Base-by-base conservation (phyloP, 2,888 invertebrate genomes). In the Watsonalla binaria region DNA sequence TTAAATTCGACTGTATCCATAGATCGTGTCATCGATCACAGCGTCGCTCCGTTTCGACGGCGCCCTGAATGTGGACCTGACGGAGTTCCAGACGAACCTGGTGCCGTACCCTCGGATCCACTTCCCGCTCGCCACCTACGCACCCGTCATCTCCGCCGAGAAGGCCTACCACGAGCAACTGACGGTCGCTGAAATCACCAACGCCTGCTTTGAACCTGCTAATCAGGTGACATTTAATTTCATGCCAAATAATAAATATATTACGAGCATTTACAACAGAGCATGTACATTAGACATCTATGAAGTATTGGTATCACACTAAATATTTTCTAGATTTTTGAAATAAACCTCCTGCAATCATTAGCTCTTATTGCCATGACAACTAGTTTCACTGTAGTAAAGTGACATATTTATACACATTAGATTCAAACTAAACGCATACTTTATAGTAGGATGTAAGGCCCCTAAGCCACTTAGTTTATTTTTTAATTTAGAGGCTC, bases 71-170 rank as follows among this genome's bases (percentile, higher is more conserved):
- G 97, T 98, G 54, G 97, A 98, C 89, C 92, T 98, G 63, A 97
- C 97, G 34, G 97, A 98, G 90, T 98, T 98, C 93, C 97, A 98
- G 90, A 97, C 97, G 58, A 96, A 96, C 88, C 89, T 97, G 92
- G 97, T 98, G 70, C 98, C 98, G 52, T 98, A 98, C 87, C 98
- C 98, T 5, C 94, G 98, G 71, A 98, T 98, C 76, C 98, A 98
- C 82, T 98, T 98, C 92, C 98, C 98, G 8, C 91, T 98, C 68
- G 96, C 95, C 61, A 95, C 98, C 5, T 97, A 97, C 80, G 97
- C 97, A 15, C 97, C 97, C 11, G 96, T 98, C 66, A 97, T 97
- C 80, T 96, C 97, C 39, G 96, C 97, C 0, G 97, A 97, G 84
- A 97, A 97, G 84, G 97, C 97, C 6, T 97, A 97, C 84, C 97